Conservation (phyloP, 2,113 vertebrate genomes). For the Dolichallabes microphthalmus region DNA sequence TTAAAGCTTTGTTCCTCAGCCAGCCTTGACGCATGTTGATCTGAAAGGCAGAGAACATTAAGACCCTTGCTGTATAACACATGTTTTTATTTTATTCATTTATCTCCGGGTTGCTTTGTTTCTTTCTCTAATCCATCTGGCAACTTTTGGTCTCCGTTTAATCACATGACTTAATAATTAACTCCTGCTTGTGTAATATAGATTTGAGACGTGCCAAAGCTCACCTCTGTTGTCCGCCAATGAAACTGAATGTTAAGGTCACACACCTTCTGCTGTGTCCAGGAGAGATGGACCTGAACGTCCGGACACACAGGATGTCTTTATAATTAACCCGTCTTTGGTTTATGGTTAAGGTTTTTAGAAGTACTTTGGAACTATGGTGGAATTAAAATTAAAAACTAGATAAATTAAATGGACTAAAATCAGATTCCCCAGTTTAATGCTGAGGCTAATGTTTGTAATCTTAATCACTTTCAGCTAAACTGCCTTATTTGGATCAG, state of each 20-base stretch:
- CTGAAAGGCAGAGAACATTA: neutral
- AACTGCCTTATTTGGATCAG: constrained; percentile 24
- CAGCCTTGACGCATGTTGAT: neutral
- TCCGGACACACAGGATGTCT: neutral
- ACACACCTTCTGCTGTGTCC: constrained; percentile 4
- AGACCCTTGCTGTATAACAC: neutral
- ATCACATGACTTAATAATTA: constrained; percentile 44
- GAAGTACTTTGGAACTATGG: neutral
- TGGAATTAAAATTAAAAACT: neutral
- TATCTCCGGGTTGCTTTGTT: neutral
- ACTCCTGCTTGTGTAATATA: constrained; percentile 31
- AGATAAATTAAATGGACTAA: neutral
- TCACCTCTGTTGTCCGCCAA: constrained; percentile 45
- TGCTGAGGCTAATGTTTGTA: constrained; percentile 4
- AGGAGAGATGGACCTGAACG: neutral
- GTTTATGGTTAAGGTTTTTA: neutral
- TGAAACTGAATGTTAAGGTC: neutral
- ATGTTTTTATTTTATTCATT: neutral
- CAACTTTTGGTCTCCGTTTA: neutral
- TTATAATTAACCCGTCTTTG: neutral
- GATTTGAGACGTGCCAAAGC: constrained; percentile 43
- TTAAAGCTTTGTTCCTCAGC: constrained; percentile 11
- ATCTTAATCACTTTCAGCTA: neutral
- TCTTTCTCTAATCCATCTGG: neutral
- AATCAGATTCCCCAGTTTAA: neutral